Conservation (phyloP, 2,888 invertebrate genomes). For the Deilephila porcellus region DNA sequence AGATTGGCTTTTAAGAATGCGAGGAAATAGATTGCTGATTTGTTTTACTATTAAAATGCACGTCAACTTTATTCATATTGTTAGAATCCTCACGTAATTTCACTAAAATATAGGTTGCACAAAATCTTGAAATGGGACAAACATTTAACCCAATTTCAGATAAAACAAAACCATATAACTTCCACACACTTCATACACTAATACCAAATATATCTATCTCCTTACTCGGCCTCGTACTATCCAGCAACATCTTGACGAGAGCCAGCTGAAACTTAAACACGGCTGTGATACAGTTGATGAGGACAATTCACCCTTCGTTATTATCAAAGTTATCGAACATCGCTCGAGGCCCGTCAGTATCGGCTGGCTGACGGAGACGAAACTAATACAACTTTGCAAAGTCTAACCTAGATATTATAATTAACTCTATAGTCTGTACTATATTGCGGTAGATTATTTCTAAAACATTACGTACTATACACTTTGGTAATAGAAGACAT, state of each 20-base stretch:
- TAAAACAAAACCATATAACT: too few species aligned
- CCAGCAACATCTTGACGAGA: slow-evolving; percentile 21
- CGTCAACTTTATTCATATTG: too few species aligned
- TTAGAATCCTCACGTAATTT: too few species aligned
- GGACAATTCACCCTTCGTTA: slow-evolving; percentile 54
- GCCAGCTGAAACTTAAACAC: slow-evolving; percentile 20
- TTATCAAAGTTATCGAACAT: slow-evolving; percentile 62
- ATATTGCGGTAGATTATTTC: not conserved
- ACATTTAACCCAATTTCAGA: too few species aligned
- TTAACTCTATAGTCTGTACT: not conserved
- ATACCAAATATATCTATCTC: not conserved
- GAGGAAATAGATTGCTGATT: slow-evolving; percentile 23
- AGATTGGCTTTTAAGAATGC: slow-evolving; percentile 38
- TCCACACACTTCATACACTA: not conserved
- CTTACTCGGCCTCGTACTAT: not conserved
- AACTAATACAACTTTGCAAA: slow-evolving; percentile 68
- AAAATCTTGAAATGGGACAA: too few species aligned
- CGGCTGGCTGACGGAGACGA: slow-evolving; percentile 50
- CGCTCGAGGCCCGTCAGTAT: slow-evolving; percentile 42
- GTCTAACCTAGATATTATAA: slow-evolving; percentile 35
- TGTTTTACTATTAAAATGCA: too few species aligned
- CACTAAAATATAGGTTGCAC: too few species aligned
- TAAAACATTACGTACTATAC: not conserved
- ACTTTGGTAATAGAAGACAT: not conserved
- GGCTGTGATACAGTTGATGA: slow-evolving; percentile 11